A percentile compares a stretch with the other conserved stretches of the same genome.
phyloP scores from a whole-genome alignment of 2,113 vertebrate species.

The Anas platyrhynchos region DNA sequence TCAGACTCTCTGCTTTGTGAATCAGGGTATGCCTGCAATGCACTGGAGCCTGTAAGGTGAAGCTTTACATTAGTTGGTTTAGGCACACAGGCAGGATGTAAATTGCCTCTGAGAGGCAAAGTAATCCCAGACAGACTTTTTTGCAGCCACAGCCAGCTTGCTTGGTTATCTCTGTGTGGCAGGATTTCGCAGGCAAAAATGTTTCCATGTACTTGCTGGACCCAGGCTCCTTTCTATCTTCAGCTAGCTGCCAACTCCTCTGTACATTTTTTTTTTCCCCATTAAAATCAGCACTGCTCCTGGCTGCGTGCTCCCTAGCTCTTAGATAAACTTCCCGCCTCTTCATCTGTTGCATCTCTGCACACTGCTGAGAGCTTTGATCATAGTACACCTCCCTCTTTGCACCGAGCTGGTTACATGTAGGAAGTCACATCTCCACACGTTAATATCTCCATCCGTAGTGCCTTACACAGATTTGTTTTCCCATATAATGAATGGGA shows the following conservation, averaged over 20 bases:
- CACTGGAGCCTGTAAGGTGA: neutral
- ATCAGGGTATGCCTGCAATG: rapidly evolving
- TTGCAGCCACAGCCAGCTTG: neutral
- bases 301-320: neutral
- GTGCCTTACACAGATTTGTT: neutral
- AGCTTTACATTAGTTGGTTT: neutral
- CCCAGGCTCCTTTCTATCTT: neutral
- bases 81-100: neutral
- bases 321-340: neutral
- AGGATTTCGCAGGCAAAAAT: neutral
- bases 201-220: neutral
- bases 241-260: neutral
- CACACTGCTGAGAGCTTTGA: neutral
- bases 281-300: neutral
- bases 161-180: neutral
- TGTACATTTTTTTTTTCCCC: neutral
- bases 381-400: neutral
- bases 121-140: neutral
- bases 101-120: neutral
- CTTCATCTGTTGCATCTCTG: constrained; percentile 17
- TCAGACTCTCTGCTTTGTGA: neutral
- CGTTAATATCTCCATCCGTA: neutral
- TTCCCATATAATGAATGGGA: neutral
- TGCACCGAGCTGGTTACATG: neutral
- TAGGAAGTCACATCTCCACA: neutral